phyloP scores from a whole-genome alignment of 2,113 vertebrate species.

The Propithecus coquereli region DNA sequence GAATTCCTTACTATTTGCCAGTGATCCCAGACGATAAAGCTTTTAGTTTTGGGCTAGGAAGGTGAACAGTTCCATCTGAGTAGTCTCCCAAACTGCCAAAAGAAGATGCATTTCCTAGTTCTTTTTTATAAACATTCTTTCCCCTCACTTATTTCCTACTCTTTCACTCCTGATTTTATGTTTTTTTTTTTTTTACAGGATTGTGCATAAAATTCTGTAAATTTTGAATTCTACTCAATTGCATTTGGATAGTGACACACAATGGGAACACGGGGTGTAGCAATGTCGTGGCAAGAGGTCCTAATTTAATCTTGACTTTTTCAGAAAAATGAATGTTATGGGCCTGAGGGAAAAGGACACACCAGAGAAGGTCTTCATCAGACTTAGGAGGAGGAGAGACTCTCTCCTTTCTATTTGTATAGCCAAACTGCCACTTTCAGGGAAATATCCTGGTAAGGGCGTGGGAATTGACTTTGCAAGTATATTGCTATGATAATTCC shows the following conservation, averaged over 20 bases:
- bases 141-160: not conserved
- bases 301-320: not conserved
- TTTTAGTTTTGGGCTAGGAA: not conserved
- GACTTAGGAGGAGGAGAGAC: not conserved
- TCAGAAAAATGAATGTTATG: not conserved
- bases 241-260: not conserved
- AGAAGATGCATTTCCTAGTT: not conserved
- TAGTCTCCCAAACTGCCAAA: not conserved
- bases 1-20: not conserved
- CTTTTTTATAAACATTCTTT: not conserved
- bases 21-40: not conserved
- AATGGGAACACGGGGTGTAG: not conserved
- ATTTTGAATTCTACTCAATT: not conserved
- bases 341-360: not conserved
- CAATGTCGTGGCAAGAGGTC: not conserved
- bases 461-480: slow-evolving; percentile 23
- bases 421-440: not conserved
- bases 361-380: not conserved
- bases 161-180: not conserved
- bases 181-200: not conserved
- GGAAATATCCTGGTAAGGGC: not conserved
- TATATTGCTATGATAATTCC: slow-evolving; percentile 4
- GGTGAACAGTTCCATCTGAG: not conserved
- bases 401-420: slow-evolving; percentile 26
- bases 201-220: not conserved